Percentiles rank a stretch among this genome's conserved stretches.
Conservation (phyloP, 2,113 vertebrate species). For the Motacilla tschutschensis region DNA sequence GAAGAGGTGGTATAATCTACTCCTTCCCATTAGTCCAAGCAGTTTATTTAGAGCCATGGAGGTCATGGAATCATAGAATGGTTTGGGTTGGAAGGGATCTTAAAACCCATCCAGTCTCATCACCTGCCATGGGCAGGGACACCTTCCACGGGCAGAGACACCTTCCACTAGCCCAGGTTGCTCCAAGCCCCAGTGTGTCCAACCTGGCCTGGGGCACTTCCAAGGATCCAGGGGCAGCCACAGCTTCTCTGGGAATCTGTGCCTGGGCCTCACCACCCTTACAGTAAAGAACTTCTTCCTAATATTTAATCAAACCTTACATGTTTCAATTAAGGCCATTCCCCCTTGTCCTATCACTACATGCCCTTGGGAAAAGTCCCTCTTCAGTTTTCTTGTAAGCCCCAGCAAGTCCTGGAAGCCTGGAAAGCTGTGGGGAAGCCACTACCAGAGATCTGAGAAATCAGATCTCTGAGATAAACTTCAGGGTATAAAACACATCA, state of each 20-base stretch:
- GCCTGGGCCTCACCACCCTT: fast-evolving
- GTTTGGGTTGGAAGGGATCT: neutral
- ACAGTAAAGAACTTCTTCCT: neutral
- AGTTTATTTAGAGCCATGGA: neutral
- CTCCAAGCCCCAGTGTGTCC: fast-evolving
- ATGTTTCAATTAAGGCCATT: neutral
- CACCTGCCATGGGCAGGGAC: neutral
- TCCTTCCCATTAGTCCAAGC: neutral
- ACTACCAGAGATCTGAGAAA: neutral
- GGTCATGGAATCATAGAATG: neutral
- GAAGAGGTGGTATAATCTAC: neutral
- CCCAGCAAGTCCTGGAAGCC: neutral
- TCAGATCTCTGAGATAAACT: neutral
- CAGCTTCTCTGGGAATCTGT: neutral
- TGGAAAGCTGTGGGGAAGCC: neutral
- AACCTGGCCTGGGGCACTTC: fast-evolving
- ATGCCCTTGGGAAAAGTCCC: neutral
- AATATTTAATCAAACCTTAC: neutral
- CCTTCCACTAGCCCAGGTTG: fast-evolving
- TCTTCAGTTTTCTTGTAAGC: neutral
- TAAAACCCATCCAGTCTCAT: fast-evolving
- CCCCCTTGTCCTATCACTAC: no score
- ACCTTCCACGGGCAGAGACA: neutral
- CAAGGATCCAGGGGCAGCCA: neutral
- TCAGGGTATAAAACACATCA: neutral